phyloP scores from a whole-genome alignment of 2,113 vertebrate genomes.

The Cyprinus carpio region DNA sequence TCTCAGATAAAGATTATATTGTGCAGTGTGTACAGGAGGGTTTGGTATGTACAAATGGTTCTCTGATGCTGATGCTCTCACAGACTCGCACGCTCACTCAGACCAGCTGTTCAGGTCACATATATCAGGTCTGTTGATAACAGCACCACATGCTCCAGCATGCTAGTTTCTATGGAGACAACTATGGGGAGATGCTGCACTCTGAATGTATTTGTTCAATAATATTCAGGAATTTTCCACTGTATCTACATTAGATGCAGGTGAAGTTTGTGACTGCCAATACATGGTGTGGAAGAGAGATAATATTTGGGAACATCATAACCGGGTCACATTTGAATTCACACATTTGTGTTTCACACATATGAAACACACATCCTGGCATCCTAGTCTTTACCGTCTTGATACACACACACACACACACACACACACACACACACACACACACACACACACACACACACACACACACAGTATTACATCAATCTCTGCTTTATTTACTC shows the following conservation, averaged over 20 bases:
- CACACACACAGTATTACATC: background rate
- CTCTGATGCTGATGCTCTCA: background rate
- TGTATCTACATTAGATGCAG: background rate
- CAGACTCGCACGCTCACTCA: background rate
- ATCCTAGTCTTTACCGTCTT: background rate
- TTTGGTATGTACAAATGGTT: background rate
- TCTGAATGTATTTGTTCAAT: slow-evolving; percentile 15
- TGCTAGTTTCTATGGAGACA: slow-evolving; percentile 51
- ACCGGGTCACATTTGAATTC: background rate
- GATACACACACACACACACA: too few species aligned
- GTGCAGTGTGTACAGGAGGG: background rate
- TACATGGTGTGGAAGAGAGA: background rate
- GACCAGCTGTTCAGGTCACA: slow-evolving; percentile 6
- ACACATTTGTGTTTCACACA: too few species aligned
- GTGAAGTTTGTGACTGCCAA: background rate
- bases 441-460: too few species aligned
- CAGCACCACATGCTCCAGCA: slow-evolving; percentile 17
- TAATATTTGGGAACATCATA: background rate
- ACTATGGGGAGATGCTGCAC: slow-evolving; percentile 18
- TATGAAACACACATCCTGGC: too few species aligned
- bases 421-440: too few species aligned
- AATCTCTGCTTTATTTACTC: background rate
- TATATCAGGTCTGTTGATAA: slow-evolving; percentile 61
- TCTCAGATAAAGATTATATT: background rate
- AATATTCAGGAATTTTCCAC: slow-evolving; percentile 34